A percentile compares a stretch with the other conserved stretches of the same genome.
Conservation (phyloP, 2,888 invertebrate species). For the Drosophila heteroneura region DNA sequence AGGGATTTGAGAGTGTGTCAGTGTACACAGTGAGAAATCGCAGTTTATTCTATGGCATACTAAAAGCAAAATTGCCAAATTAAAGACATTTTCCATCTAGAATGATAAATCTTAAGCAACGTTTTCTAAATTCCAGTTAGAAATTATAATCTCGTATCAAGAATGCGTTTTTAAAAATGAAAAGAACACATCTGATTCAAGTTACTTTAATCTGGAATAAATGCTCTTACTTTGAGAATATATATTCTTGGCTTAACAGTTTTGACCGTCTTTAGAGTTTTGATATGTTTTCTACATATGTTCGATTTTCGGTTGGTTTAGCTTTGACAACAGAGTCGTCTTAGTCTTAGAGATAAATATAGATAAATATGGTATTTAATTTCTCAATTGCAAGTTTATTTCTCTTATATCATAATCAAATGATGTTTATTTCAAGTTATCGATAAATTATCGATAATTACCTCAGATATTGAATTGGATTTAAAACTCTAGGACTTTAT, state of each 20-base stretch:
- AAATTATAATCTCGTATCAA: background rate
- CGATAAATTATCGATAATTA: background rate
- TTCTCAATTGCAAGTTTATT: background rate
- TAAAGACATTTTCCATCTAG: background rate
- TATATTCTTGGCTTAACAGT: background rate
- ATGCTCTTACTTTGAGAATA: background rate
- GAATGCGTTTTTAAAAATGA: background rate
- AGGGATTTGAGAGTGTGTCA: background rate
- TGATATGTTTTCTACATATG: background rate
- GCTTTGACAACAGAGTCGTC: background rate
- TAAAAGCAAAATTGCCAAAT: background rate
- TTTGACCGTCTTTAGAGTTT: background rate
- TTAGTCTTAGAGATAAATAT: background rate
- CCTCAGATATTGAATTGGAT: background rate
- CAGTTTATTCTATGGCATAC: background rate
- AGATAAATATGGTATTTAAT: background rate
- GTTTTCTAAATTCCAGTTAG: background rate
- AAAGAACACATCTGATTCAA: no score
- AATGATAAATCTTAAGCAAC: background rate
- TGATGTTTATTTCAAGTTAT: background rate
- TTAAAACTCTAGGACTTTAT: background rate
- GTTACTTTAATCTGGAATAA: background rate
- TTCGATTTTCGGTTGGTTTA: accelerated
- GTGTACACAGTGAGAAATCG: background rate
- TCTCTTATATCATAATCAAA: background rate